Evolutionary conservation across 2,888 invertebrate genomes (phyloP), one percentile per base, ranked within the genome.

Genomic region (Eudasyphora cyanicolor): DNA sequence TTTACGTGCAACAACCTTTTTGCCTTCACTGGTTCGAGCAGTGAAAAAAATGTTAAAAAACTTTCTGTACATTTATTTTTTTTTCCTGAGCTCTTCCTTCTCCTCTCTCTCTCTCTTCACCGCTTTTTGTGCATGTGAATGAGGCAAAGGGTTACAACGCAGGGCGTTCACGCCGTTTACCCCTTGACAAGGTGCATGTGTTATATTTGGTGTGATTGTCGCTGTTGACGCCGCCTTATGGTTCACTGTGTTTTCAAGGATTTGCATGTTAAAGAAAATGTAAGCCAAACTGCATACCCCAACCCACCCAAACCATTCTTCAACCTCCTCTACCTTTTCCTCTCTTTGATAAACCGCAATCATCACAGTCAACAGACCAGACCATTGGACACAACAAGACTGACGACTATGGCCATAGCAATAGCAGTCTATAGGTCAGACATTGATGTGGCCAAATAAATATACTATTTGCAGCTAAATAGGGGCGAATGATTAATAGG

Each of bases 1-100:
- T 88, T 88, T 78, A 75, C 87, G 88, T 86, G 86, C 88, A 87
- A 87, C 86, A 88, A 88, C 88, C 88, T 88, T 88, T 88, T 86
- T 82, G 87, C 86, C 88, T 88, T 88, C 87, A 86, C 85, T 85
- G 69, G 79, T 60, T 60, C 67, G 49, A 49, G 57, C 76, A 73
- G 19, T 7, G 67, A 17, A 12, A 60, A 77, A 81, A 78, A 76
- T 2, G 21, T 76, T 24, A 0, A 74, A 74, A 74, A n/a, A 42
- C 42, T 60, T 42, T 54, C 19, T 42, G 10, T 69, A 12, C 24
- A 35, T 17, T 74, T 74, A 29, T 71, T 19, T 45, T 38, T 42
- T 29, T 8, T 78, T 64, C 24, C 42, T n/a, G n/a, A n/a, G n/a
- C n/a, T 38, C 19, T 38, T 35, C 69, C 71, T 73, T 51, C 12